Base-by-base conservation (phyloP, 2,797 vertebrate genomes). In the Hephaestus fuliginosus region DNA sequence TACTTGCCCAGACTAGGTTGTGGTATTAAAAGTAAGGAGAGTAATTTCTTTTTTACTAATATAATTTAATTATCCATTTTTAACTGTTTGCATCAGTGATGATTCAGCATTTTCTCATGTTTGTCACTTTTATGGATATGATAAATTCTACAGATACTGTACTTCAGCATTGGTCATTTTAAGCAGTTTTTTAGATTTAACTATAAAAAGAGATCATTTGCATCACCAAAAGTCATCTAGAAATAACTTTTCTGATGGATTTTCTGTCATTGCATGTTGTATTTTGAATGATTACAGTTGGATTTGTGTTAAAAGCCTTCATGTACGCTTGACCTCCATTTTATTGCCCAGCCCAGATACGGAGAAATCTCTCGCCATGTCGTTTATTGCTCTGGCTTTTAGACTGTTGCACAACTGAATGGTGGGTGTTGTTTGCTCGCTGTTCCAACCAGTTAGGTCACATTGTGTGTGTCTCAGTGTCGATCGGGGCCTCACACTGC, bases 381-480 rank as follows among this genome's bases (percentile, higher is more conserved):
- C 3, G 67, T 89, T 81, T 85, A 89, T 83, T 70, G 74, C 84
- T 4, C 58, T 65, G 70, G 22, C 65, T 87, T 71, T 73, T 8
- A 66, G 58, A 75, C 68, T 65, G 60, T 93, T 94, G 89, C 89
- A 73, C 88, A 93, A 92, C 25, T 52, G 76, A 72, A 74, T 25
- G 61, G 63, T 74, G 73, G 81, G 65, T 28, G 74, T 84, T 70
- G 83, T 89, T 86, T 74, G 64, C 61, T 70, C 30, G 30, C 79
- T 67, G 76, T 67, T 75, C 80, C 66, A 89, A 91, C 93, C 86
- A 80, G 93, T 93, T 74, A 0, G 76, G 83, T 78, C 82, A 86
- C 92, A 91, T 93, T 89, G 84, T 88, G 66, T 15, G 22, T 17
- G 51, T 28, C 63, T 79, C 68, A 3, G 72, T 56, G 30, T 10